Percentiles rank a stretch among this genome's conserved stretches.
Evolutionary conservation across 1,140 invertebrate genomes (phyloP).

Genomic region (Apis laboriosa): DNA sequence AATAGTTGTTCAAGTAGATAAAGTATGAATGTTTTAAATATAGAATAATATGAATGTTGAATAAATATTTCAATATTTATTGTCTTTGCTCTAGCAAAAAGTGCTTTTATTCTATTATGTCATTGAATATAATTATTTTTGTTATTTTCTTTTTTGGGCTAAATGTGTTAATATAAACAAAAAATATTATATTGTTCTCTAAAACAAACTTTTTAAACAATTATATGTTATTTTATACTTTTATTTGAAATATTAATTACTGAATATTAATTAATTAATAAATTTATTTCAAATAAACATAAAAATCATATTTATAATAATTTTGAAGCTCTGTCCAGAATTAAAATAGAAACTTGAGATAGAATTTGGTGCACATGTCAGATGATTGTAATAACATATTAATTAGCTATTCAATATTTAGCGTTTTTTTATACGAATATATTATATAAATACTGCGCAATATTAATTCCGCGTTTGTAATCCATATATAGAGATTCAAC

Average conservation of each 20-base stretch:
- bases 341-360: constrained; percentile 60
- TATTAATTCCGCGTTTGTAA: constrained; percentile 27
- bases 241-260: constrained; percentile 46
- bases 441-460: constrained; percentile 41
- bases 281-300: constrained; percentile 12
- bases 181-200: not conserved
- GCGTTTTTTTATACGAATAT: constrained; percentile 30
- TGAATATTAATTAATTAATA: constrained; percentile 44
- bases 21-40: constrained; percentile 1
- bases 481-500: constrained; percentile 40
- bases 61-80: constrained; percentile 37
- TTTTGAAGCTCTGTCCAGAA: constrained; percentile 43
- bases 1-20: constrained; percentile 14
- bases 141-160: constrained; percentile 6
- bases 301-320: constrained; percentile 20
- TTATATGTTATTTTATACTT: not conserved
- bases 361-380: constrained; percentile 65
- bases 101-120: constrained; percentile 3
- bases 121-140: not conserved
- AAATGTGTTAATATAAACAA: constrained; percentile 41
- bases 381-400: constrained; percentile 55
- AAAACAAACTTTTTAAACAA: constrained; percentile 29
- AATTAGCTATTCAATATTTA: constrained; percentile 38
- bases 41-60: constrained; percentile 19
- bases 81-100: constrained; percentile 34